Conservation (phyloP, 2,113 vertebrate genomes). For the Grus americana region DNA sequence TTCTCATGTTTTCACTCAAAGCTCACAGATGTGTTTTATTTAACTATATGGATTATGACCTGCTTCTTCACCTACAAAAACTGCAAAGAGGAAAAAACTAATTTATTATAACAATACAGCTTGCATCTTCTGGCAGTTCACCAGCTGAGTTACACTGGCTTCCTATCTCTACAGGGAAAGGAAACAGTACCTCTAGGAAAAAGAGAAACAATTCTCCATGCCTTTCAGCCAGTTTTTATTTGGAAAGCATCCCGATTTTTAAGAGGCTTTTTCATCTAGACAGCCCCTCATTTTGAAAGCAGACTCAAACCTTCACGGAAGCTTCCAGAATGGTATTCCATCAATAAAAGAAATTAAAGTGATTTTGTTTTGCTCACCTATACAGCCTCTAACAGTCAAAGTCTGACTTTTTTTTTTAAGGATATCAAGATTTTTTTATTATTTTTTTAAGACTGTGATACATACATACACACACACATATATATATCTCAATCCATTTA, state of each 20-base stretch:
- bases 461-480: neutral
- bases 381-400: neutral
- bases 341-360: neutral
- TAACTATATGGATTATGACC: neutral
- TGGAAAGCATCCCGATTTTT: slow-evolving; percentile 7
- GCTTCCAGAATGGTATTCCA: neutral
- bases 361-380: neutral
- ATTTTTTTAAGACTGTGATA: neutral
- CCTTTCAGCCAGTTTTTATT: neutral
- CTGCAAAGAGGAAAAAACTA: accelerated
- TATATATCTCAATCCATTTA: neutral
- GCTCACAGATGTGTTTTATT: neutral
- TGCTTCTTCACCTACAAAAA: neutral
- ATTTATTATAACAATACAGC: neutral
- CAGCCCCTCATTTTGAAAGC: neutral
- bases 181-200: neutral
- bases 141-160: neutral
- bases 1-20: neutral
- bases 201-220: neutral
- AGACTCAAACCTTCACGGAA: neutral
- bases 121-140: neutral
- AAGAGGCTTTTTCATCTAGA: neutral
- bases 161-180: neutral
- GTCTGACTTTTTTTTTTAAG: neutral
- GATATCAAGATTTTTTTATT: neutral